Evolutionary conservation across 2,797 vertebrate species (phyloP).

Genomic region (Enteromius unitaeniatus): DNA sequence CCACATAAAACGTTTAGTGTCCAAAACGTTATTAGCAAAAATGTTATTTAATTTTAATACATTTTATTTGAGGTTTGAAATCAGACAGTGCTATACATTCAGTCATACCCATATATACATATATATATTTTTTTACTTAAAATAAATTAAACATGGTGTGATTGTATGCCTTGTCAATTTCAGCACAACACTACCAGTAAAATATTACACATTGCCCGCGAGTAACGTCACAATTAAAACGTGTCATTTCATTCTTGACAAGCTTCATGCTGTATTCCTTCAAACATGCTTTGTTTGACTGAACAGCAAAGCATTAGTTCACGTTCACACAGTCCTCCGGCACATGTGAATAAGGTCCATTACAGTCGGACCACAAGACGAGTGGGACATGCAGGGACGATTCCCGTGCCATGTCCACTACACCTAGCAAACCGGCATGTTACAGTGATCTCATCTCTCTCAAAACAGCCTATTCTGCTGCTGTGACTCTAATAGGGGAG

Average conservation of each 20-base stretch:
- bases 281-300: neutral
- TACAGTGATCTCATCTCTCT: conserved; percentile 49
- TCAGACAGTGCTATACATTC: no score
- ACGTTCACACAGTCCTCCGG: conserved; percentile 21
- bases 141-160: neutral
- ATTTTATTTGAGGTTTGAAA: neutral
- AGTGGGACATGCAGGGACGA: neutral
- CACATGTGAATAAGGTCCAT: conserved; percentile 67
- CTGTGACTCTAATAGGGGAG: conserved; percentile 79
- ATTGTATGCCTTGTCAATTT: neutral
- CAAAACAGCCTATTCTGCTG: conserved; percentile 63
- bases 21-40: neutral
- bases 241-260: neutral
- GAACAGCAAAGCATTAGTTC: neutral
- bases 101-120: no score
- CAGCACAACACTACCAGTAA: neutral
- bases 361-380: conserved; percentile 49
- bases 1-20: neutral
- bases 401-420: neutral
- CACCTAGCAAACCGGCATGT: neutral
- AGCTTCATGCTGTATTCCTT: neutral
- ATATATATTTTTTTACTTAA: no score
- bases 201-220: neutral
- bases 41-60: no score
- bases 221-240: neutral